Base-by-base conservation (phyloP, 2,113 vertebrate species). In the Pseudopipra pipra region DNA sequence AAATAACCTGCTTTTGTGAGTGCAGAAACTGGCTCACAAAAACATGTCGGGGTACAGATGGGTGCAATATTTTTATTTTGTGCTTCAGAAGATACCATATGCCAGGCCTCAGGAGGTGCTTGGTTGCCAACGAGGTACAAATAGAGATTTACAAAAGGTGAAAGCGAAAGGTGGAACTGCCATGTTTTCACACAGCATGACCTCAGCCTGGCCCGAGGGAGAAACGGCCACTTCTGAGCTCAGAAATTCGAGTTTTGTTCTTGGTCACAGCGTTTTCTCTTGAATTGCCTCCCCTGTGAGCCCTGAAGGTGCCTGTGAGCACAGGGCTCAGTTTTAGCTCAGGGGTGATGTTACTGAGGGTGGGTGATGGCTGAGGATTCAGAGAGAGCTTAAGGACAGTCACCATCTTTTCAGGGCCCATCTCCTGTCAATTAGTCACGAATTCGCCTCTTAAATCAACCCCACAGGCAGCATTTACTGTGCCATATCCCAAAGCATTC, bases 61-160 rank as follows among this genome's bases (percentile, higher is more conserved):
- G 93, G 68, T 79, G 91, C 81, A 96, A 79, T 91, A 70, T 94
- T 88, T 95, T 95, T 95, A 61, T 87, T 87, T 89, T 78, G 81
- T 95, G 62, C 58, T 82, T 90, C 93, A 76, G 74, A 52, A 71
- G 70, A 49, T 46, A 70, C 93, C 95, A 96, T 95, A 96, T 97
- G 95, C 91, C 91, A 84, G 81, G 41, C 94, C 94, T 87, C 51
- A 86, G 95, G 95, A 96, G 86, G 62, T 24, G 10, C 44, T 94
- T 20, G 4, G 12, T 61, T 95, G 93, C 93, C 93, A 97, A 24
- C 44, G n/a, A 93, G 70, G 66, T 75, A 95, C 84, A 94, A 85
- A 82, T 62, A 92, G 73, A 92, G 81, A 79, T 75, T 74, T 95
- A 37, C 84, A 87, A 73, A 82, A 95, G 89, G 91, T 96, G 94